Conservation (phyloP, 1,140 invertebrate species). For the Helicoverpa zea region DNA sequence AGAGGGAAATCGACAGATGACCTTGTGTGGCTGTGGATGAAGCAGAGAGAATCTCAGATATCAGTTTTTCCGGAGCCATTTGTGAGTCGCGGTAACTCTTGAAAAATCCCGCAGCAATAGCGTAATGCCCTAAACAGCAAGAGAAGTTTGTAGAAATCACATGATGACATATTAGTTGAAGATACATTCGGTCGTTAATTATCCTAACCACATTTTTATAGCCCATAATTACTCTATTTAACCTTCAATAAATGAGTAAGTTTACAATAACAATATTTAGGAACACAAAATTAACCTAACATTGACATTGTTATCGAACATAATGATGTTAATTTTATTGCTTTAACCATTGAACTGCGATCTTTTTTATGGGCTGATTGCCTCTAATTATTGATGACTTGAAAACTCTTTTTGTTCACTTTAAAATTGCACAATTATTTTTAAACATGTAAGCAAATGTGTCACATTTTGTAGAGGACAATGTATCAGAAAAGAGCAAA, state of each 20-base stretch:
- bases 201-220: background rate
- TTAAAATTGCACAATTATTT: slow-evolving; percentile 8
- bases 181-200: slow-evolving; percentile 4
- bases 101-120: no score
- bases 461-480: background rate
- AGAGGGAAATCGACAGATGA: no score
- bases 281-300: slow-evolving; percentile 18
- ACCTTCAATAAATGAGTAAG: slow-evolving; percentile 7
- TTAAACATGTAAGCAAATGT: background rate
- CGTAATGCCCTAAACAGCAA: no score
- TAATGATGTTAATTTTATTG: slow-evolving; percentile 23
- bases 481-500: no score
- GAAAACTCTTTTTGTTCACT: no score
- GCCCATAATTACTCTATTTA: slow-evolving; percentile 24
- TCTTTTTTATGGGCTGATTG: slow-evolving; percentile 24
- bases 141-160: background rate
- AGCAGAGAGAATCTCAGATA: no score
- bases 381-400: background rate
- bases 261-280: slow-evolving; percentile 20
- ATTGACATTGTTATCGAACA: slow-evolving; percentile 23
- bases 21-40: no score
- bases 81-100: no score
- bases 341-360: slow-evolving; percentile 34
- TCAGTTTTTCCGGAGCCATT: no score
- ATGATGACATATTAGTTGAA: background rate